Evolutionary conservation across 2,888 invertebrate species (phyloP).

Genomic region (Nesidiocoris tenuis): DNA sequence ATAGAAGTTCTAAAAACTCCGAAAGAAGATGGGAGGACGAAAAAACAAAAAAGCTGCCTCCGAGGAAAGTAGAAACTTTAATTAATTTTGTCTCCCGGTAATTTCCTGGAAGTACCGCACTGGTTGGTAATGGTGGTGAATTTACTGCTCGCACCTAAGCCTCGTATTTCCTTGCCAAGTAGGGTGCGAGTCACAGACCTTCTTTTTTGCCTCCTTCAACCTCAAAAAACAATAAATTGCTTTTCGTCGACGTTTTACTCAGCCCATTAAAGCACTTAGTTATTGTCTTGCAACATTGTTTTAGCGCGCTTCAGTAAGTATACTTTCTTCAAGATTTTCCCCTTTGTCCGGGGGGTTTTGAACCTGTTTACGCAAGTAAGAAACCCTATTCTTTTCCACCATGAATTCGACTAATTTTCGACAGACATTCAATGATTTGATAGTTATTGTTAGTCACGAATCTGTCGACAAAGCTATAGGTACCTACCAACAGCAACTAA

Average conservation of each 20-base stretch:
- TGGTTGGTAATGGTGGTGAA: constrained; percentile 18
- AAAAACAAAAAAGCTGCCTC: background rate
- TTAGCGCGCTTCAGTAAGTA: too few relatives aligned
- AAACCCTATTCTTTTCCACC: too few relatives aligned
- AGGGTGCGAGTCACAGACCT: background rate
- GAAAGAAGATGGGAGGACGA: background rate
- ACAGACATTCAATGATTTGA: too few relatives aligned
- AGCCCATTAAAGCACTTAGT: background rate
- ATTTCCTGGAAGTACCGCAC: background rate
- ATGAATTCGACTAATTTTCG: too few relatives aligned
- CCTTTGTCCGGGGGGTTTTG: too few relatives aligned
- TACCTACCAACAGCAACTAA: too few relatives aligned
- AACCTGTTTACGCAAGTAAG: too few relatives aligned
- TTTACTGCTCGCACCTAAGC: constrained; percentile 6
- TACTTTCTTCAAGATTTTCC: too few relatives aligned
- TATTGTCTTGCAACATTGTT: too few relatives aligned
- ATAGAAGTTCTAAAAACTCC: too few relatives aligned
- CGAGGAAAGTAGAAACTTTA: constrained; percentile 14
- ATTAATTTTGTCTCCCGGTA: constrained; percentile 28
- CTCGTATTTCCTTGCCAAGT: constrained; percentile 14
- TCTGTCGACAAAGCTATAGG: too few relatives aligned
- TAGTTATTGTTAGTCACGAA: too few relatives aligned
- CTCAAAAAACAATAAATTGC: background rate
- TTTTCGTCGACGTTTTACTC: background rate
- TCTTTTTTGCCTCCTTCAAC: background rate